phyloP scores from a whole-genome alignment of 1,140 invertebrate genomes.

The Luehdorfia chinensis region DNA sequence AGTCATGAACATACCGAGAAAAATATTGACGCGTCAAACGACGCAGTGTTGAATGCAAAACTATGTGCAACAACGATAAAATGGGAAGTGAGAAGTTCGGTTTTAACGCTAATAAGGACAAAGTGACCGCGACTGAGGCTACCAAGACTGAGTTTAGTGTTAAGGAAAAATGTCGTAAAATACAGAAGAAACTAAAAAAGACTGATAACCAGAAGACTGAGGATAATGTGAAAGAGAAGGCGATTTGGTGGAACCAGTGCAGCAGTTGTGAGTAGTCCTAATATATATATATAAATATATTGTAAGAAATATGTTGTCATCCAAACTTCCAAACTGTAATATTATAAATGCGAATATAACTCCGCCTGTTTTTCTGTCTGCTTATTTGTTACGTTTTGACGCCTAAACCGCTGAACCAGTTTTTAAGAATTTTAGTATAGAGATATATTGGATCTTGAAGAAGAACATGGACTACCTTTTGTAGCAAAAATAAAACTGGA shows the following conservation, averaged over 20 bases:
- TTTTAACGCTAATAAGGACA: conserved; percentile 59
- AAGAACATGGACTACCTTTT: no score
- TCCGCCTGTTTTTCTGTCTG: no score
- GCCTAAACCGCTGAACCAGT: no score
- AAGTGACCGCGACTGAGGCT: conserved; percentile 46
- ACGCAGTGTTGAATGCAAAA: conserved; percentile 26
- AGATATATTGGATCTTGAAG: no score
- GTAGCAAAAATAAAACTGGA: no score
- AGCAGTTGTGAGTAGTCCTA: conserved; percentile 63
- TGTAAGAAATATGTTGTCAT: no score
- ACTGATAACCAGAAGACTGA: conserved; percentile 71
- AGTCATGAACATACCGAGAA: conserved; percentile 33
- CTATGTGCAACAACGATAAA: conserved; percentile 39
- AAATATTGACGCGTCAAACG: conserved; percentile 35
- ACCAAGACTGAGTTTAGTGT: conserved; percentile 69
- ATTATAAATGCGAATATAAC: no score
- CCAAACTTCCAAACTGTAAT: no score
- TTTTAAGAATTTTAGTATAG: no score
- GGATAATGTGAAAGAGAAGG: conserved; percentile 58
- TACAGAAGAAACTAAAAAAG: conserved; percentile 71
- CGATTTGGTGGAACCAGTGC: conserved; percentile 70
- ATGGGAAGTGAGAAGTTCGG: conserved; percentile 67
- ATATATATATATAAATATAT: no score
- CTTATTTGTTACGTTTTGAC: no score
- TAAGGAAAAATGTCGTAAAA: conserved; percentile 67